Conservation (phyloP, 1,140 invertebrate genomes). For the Druon quercuslanigerum region DNA sequence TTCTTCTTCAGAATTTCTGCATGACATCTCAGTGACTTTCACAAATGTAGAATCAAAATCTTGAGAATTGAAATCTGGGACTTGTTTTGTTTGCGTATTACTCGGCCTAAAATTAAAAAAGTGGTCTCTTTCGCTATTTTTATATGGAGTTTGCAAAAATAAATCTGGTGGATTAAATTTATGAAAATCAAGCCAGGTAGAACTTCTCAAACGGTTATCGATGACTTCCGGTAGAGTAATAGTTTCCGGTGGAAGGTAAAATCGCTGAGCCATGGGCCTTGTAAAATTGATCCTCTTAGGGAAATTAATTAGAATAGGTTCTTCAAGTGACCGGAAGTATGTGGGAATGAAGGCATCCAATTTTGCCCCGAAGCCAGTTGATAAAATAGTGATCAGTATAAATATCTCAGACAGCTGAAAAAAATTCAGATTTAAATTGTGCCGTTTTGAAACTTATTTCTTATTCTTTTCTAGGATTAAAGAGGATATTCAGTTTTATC, state of each 20-base stretch:
- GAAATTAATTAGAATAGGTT: constrained; percentile 55
- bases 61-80: neutral
- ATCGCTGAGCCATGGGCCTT: constrained; percentile 29
- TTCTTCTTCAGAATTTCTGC: constrained; percentile 55
- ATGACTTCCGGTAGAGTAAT: constrained; percentile 55
- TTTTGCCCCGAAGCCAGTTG: neutral
- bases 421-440: neutral
- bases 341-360: neutral
- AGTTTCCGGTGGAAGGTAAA: constrained; percentile 53
- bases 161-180: neutral
- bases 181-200: constrained; percentile 15
- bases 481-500: too few species aligned
- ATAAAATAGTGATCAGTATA: neutral
- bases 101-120: neutral
- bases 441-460: neutral
- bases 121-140: neutral
- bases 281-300: constrained; percentile 41
- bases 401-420: constrained; percentile 23
- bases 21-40: constrained; percentile 56
- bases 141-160: neutral
- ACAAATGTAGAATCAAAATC: constrained; percentile 27
- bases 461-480: neutral
- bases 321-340: constrained; percentile 16
- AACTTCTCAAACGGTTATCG: constrained; percentile 55
- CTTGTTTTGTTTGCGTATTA: constrained; percentile 11